Conservation (phyloP, 2,888 invertebrate species). For the Apodemia duryi region DNA sequence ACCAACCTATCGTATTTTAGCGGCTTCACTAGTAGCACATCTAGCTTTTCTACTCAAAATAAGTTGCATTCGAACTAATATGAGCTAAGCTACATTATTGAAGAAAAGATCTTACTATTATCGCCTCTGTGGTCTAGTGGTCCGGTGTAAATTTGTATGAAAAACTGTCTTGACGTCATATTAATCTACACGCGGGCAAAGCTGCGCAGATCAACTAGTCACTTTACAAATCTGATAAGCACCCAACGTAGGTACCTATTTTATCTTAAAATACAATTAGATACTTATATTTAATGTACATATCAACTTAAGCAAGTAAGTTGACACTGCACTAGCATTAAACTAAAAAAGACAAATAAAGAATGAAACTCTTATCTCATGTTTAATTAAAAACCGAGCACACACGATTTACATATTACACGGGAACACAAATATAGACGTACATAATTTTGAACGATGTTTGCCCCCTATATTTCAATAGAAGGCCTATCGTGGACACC, state of each 20-base stretch:
- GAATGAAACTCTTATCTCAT: conserved; percentile 61
- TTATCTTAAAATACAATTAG: not conserved
- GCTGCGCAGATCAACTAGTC: not conserved
- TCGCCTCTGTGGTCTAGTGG: too few species aligned
- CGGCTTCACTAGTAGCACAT: too few species aligned
- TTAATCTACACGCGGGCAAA: too few species aligned
- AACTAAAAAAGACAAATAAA: conserved; percentile 65
- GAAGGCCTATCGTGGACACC: conserved; percentile 55
- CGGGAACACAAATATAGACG: conserved; percentile 47
- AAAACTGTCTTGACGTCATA: too few species aligned
- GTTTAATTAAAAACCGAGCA: conserved; percentile 69
- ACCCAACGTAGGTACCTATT: not conserved
- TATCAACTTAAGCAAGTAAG: conserved; percentile 37
- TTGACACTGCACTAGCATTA: conserved; percentile 47
- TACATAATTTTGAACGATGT: conserved; percentile 40
- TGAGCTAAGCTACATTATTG: too few species aligned
- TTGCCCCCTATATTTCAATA: conserved; percentile 67
- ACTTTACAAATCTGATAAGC: not conserved
- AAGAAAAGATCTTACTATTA: too few species aligned
- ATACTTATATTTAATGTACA: conserved; percentile 24
- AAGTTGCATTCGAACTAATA: too few species aligned
- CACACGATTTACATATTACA: conserved; percentile 70
- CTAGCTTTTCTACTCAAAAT: too few species aligned
- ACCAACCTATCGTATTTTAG: too few species aligned
- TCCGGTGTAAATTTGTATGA: too few species aligned